A percentile compares a stretch with the other conserved stretches of the same genome.
phyloP scores from a whole-genome alignment of 1,140 invertebrate genomes.

The Solenopsis fugax region DNA sequence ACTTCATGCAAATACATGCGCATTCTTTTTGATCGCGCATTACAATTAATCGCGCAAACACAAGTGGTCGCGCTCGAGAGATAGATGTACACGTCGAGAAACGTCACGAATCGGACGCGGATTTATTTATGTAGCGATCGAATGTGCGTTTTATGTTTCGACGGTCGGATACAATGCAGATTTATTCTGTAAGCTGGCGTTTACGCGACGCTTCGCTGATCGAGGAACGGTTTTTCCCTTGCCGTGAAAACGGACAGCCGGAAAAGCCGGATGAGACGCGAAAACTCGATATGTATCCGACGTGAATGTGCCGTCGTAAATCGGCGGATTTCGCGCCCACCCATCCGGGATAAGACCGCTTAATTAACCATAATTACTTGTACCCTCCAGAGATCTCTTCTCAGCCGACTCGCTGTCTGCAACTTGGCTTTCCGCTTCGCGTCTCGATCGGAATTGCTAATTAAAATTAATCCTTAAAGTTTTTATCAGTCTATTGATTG shows the following conservation, averaged over 20 bases:
- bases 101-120: conserved; percentile 19
- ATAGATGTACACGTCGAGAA: neutral
- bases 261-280: conserved; percentile 41
- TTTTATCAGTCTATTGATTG: conserved; percentile 11
- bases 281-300: conserved; percentile 30
- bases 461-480: conserved; percentile 56
- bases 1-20: conserved; percentile 15
- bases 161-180: conserved; percentile 41
- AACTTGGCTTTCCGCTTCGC: conserved; percentile 27
- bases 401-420: conserved; percentile 10
- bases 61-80: neutral
- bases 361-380: conserved; percentile 58
- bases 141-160: conserved; percentile 53
- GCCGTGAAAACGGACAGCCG: conserved; percentile 36
- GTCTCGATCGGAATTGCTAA: conserved; percentile 29
- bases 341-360: conserved; percentile 29
- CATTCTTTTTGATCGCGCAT: conserved; percentile 26
- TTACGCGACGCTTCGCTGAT: conserved; percentile 48
- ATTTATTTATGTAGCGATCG: conserved; percentile 56
- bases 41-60: conserved; percentile 54
- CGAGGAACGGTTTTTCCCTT: conserved; percentile 43
- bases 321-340: neutral
- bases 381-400: conserved; percentile 32
- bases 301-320: conserved; percentile 27
- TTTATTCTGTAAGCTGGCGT: conserved; percentile 47